These are phyloP conservation scores for Coelinius sp. DNA, from an alignment of 2,888 invertebrate species.

Conservation along the genomic window DNA sequence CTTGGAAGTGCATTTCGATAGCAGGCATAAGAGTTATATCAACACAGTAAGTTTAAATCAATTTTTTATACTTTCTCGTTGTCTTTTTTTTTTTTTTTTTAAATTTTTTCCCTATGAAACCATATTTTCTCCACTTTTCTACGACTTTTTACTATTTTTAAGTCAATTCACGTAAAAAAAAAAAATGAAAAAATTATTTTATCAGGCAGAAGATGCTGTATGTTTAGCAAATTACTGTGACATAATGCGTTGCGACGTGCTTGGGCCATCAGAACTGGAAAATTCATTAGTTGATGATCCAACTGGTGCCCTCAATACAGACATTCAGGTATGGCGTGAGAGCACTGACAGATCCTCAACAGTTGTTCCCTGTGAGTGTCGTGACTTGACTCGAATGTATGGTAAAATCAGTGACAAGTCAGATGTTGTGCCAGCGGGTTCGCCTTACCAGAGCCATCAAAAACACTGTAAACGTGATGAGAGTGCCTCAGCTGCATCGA, in stretches of 20 bases:
- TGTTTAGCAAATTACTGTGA: constrained; percentile 96
- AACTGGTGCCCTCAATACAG: constrained; percentile 79
- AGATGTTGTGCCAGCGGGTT: constrained; percentile 39
- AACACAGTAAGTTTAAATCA: constrained; percentile 77
- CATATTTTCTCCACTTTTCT: constrained; percentile 3
- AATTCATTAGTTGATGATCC: constrained; percentile 76
- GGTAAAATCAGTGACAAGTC: constrained; percentile 44
- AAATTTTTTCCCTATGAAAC: too few relatives aligned
- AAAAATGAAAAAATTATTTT: too few relatives aligned
- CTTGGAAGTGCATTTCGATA: constrained; percentile 91
- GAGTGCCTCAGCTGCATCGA: constrained; percentile 33
- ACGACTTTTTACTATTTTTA: constrained; percentile 6
- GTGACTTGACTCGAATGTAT: constrained; percentile 54
- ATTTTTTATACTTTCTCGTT: not conserved
- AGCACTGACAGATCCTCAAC: constrained; percentile 75
- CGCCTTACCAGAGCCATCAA: constrained; percentile 33
- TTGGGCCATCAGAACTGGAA: constrained; percentile 79
- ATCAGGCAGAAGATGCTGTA: constrained; percentile 90
- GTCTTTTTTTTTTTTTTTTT: too few relatives aligned
- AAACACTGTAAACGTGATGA: constrained; percentile 38
- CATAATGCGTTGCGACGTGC: constrained; percentile 94
- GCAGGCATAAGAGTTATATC: constrained; percentile 86
- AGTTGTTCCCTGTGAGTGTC: constrained; percentile 57
- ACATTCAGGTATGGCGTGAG: constrained; percentile 89
- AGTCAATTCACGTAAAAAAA: too few relatives aligned